Evolutionary conservation across 2,797 vertebrate species (phyloP).

Genomic region (Diglossa cyanea): DNA sequence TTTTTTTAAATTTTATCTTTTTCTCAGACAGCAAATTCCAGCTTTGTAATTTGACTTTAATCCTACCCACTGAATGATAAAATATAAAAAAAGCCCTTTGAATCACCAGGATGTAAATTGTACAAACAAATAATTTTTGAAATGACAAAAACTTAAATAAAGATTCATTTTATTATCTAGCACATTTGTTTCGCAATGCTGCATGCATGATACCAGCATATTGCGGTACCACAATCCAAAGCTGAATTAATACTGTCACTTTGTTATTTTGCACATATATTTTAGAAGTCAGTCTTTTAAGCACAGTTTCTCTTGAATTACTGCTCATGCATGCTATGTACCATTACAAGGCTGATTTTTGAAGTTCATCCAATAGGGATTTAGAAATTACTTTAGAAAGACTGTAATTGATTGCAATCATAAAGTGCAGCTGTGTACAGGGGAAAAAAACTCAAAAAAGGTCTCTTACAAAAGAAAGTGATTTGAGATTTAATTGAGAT

Average conservation of each 20-base stretch:
- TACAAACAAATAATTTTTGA: not conserved
- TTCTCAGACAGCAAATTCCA: not conserved
- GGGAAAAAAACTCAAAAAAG: accelerated
- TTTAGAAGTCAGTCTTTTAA: not conserved
- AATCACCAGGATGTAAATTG: not conserved
- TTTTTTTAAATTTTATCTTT: not conserved
- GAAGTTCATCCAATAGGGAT: not conserved
- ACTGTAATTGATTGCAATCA: not conserved
- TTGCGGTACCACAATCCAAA: not conserved
- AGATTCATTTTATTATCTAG: not conserved
- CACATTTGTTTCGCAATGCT: not conserved
- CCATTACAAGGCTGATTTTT: not conserved
- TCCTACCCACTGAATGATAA: not conserved
- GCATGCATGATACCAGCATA: not conserved
- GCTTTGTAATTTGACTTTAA: not conserved
- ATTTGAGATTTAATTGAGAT: not conserved
- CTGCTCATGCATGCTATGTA: not conserved
- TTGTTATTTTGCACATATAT: not conserved
- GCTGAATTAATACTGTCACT: not conserved
- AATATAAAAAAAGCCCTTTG: not conserved
- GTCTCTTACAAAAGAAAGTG: not conserved
- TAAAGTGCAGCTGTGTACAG: not conserved
- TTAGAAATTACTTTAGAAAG: not conserved
- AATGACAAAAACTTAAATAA: not conserved
- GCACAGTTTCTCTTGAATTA: not conserved